phyloP scores from a whole-genome alignment of 2,113 vertebrate genomes.

The Dromaius novaehollandiae region DNA sequence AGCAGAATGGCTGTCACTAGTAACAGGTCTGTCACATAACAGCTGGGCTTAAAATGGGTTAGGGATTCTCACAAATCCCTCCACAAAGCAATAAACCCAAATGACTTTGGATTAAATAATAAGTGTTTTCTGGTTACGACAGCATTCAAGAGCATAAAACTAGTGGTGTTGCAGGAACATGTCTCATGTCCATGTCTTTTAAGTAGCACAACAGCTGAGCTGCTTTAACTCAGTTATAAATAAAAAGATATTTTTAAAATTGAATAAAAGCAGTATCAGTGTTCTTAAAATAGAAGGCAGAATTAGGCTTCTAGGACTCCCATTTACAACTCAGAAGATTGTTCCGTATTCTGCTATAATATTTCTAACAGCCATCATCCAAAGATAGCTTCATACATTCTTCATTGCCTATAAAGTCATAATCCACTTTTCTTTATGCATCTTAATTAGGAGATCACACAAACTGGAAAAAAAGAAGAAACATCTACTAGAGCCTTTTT shows the following conservation, averaged over 20 bases:
- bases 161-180: neutral
- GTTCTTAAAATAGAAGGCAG: conserved; percentile 6
- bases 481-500: neutral
- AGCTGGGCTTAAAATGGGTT: neutral
- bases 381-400: neutral
- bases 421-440: neutral
- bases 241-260: neutral
- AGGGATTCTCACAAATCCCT: neutral
- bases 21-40: neutral
- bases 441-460: neutral
- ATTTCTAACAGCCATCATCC: neutral
- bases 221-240: neutral
- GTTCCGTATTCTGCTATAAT: neutral
- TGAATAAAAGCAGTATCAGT: neutral
- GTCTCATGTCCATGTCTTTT: neutral
- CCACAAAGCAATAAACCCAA: neutral
- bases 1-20: neutral
- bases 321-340: neutral
- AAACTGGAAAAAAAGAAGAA: neutral
- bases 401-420: neutral
- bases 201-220: neutral
- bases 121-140: neutral
- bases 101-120: neutral
- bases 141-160: neutral
- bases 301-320: neutral